Percentiles rank a stretch among this genome's conserved stretches.
These are phyloP conservation scores for Timema cristinae DNA, from an alignment of 2,888 invertebrate species.

Conservation along the genomic window DNA sequence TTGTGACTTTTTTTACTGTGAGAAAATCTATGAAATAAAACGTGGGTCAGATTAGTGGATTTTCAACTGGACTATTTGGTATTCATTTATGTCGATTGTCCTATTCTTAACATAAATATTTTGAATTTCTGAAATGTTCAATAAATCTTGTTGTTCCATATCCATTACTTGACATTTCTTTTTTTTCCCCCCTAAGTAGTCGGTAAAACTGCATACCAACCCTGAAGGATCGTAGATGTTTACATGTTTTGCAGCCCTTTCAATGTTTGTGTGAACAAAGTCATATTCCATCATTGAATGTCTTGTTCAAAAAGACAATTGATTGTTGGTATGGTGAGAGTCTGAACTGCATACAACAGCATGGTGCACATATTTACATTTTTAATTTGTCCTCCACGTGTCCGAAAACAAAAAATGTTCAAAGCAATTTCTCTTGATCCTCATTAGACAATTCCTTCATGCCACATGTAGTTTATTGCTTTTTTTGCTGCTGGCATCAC, in stretches of 20 bases:
- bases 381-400: constrained; percentile 1
- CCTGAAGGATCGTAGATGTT: constrained; percentile 7
- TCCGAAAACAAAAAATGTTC: neutral
- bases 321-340: constrained; percentile 7
- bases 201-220: neutral
- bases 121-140: too few species aligned
- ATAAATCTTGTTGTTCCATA: too few species aligned
- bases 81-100: too few species aligned
- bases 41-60: too few species aligned
- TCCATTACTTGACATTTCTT: too few species aligned
- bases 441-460: constrained; percentile 10
- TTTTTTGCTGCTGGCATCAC: too few species aligned
- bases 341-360: neutral
- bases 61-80: too few species aligned
- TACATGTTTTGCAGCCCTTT: neutral
- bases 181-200: too few species aligned
- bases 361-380: constrained; percentile 2
- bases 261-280: neutral
- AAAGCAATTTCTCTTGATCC: too few species aligned
- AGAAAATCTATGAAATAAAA: too few species aligned
- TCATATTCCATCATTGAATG: neutral
- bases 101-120: too few species aligned
- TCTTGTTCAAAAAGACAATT: neutral
- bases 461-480: constrained; percentile 3
- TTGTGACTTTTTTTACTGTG: too few species aligned